phyloP scores from a whole-genome alignment of 2,888 invertebrate genomes.

The Aplocera efformata region DNA sequence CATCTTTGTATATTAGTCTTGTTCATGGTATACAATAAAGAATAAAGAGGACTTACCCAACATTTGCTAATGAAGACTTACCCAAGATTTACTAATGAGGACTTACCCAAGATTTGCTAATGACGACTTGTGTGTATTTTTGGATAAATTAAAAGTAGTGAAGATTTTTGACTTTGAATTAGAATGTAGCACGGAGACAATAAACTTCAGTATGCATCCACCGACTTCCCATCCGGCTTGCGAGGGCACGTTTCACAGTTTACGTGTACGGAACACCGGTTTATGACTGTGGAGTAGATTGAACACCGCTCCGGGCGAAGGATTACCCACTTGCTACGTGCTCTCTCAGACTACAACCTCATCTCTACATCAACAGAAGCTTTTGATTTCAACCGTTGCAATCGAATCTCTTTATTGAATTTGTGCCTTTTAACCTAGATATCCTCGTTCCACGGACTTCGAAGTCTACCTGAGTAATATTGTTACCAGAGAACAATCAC shows the following conservation, averaged over 20 bases:
- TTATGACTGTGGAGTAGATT: constrained; percentile 58
- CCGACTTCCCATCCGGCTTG: constrained; percentile 13
- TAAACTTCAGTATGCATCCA: constrained; percentile 22
- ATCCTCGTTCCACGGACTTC: constrained; percentile 9
- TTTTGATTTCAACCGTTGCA: constrained; percentile 13
- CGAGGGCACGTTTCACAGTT: constrained; percentile 49
- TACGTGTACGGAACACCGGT: constrained; percentile 52
- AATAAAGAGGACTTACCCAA: no score
- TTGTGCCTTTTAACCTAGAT: constrained; percentile 15
- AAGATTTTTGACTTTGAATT: no score
- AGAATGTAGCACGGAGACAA: no score
- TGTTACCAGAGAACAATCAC: background rate
- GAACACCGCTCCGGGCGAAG: constrained; percentile 50
- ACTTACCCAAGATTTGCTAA: no score
- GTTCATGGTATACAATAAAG: no score
- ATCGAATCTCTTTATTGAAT: constrained; percentile 10
- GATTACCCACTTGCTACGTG: constrained; percentile 51
- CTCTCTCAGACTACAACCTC: constrained; percentile 18
- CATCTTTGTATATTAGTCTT: no score
- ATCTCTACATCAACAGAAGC: constrained; percentile 9
- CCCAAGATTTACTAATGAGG: no score
- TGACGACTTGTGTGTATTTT: no score
- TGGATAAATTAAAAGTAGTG: no score
- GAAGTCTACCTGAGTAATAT: constrained; percentile 7
- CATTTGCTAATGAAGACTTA: no score